These are phyloP conservation scores for Marmota flaviventris DNA, from an alignment of 2,113 vertebrate genomes.

Conservation along the genomic window DNA sequence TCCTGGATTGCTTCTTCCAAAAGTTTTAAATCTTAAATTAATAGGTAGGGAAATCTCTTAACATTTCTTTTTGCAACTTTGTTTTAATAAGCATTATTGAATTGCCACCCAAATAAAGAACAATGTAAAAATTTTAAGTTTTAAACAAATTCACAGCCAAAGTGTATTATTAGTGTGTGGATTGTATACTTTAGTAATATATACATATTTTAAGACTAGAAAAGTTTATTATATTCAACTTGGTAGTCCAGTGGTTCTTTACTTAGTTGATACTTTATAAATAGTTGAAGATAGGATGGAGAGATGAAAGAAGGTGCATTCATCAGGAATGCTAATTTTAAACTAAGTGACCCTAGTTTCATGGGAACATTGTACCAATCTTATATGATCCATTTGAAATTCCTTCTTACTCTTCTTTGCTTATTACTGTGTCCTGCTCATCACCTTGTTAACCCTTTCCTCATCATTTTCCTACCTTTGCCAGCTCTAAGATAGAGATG, in stretches of 20 bases:
- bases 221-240: background rate
- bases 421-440: background rate
- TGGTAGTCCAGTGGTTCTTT: background rate
- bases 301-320: background rate
- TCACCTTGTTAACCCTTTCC: background rate
- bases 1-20: background rate
- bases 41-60: constrained; percentile 23
- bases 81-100: constrained; percentile 14
- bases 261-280: background rate
- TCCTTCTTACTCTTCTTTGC: constrained; percentile 19
- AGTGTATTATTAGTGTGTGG: background rate
- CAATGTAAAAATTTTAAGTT: background rate
- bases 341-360: background rate
- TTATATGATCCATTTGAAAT: background rate
- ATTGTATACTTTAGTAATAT: background rate
- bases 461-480: background rate
- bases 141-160: background rate
- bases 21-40: constrained; percentile 53
- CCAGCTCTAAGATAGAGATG: background rate
- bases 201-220: background rate
- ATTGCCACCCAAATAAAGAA: constrained; percentile 33
- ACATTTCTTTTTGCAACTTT: background rate
- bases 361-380: background rate
- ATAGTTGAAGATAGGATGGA: background rate
- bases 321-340: background rate